These are phyloP conservation scores for Henicopernis longicauda DNA, from an alignment of 2,113 vertebrate species.

Conservation along the genomic window DNA sequence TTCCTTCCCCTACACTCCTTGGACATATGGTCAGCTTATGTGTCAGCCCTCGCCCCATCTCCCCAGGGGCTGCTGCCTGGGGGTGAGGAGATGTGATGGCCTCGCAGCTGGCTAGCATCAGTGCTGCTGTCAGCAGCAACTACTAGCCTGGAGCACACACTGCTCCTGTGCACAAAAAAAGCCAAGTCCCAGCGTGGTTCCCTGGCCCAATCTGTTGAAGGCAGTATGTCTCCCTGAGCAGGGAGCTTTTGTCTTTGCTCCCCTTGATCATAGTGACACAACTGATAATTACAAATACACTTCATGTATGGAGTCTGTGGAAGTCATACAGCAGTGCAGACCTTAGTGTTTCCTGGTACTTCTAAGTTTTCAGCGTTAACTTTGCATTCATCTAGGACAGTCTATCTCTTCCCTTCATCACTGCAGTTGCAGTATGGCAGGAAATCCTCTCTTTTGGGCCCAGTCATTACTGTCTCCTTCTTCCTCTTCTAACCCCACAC, in stretches of 20 bases:
- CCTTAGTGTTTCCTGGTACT: background rate
- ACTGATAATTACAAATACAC: background rate
- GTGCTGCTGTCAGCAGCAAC: conserved; percentile 32
- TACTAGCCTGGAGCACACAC: background rate
- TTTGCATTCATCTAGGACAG: background rate
- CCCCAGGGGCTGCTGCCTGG: background rate
- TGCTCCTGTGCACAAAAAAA: background rate
- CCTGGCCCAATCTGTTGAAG: background rate
- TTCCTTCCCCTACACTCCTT: background rate
- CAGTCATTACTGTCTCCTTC: background rate
- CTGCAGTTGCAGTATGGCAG: background rate
- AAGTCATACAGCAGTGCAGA: background rate
- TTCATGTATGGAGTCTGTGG: background rate
- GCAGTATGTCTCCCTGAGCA: background rate
- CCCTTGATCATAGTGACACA: background rate
- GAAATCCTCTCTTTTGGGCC: conserved; percentile 26
- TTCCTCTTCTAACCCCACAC: conserved; percentile 1
- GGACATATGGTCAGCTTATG: background rate
- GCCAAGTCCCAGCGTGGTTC: background rate
- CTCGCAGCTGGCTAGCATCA: conserved; percentile 21
- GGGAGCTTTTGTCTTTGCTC: conserved; percentile 12
- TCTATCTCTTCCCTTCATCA: background rate
- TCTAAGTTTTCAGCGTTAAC: background rate
- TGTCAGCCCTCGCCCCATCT: background rate
- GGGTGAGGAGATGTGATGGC: background rate